Percentiles rank a stretch among this genome's conserved stretches.
Conservation (phyloP, 2,113 vertebrate genomes). For the Dascyllus trimaculatus region DNA sequence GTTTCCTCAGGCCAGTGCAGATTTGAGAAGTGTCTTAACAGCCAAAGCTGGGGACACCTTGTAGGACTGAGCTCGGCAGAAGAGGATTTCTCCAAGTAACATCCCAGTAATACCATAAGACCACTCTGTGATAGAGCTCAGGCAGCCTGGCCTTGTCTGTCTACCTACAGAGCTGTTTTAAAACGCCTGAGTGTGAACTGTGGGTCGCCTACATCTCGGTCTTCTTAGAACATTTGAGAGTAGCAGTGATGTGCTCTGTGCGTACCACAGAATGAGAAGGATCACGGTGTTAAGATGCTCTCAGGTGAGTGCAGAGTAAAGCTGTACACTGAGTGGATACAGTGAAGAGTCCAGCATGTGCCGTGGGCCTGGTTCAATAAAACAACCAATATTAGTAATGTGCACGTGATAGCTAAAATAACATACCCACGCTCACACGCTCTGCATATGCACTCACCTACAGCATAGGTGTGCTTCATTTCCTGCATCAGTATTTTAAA, state of each 20-base stretch:
- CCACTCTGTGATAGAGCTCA: constrained; percentile 18
- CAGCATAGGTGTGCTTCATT: background rate
- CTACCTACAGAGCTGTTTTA: constrained; percentile 61
- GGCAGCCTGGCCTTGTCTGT: constrained; percentile 31
- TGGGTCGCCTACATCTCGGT: constrained; percentile 36
- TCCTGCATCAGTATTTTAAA: background rate
- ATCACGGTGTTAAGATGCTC: constrained; percentile 54
- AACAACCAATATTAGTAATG: background rate
- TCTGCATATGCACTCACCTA: background rate
- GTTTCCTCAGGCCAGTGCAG: background rate
- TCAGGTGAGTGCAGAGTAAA: constrained; percentile 22
- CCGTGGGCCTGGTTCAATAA: constrained; percentile 13
- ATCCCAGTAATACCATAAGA: constrained; percentile 37
- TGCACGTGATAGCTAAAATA: background rate
- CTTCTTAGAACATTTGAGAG: constrained; percentile 35
- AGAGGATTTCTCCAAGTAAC: constrained; percentile 44
- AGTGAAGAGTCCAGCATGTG: constrained; percentile 13
- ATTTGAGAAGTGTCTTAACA: constrained; percentile 32
- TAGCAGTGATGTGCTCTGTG: constrained; percentile 5
- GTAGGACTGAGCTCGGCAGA: constrained; percentile 8
- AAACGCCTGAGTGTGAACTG: constrained; percentile 44
- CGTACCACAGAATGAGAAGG: constrained; percentile 14
- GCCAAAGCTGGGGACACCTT: constrained; percentile 14
- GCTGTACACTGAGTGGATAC: constrained; percentile 4
- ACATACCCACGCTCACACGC: background rate